These are phyloP conservation scores for Drosophila prolongata DNA, from an alignment of 2,888 invertebrate species.

Conservation along the genomic window DNA sequence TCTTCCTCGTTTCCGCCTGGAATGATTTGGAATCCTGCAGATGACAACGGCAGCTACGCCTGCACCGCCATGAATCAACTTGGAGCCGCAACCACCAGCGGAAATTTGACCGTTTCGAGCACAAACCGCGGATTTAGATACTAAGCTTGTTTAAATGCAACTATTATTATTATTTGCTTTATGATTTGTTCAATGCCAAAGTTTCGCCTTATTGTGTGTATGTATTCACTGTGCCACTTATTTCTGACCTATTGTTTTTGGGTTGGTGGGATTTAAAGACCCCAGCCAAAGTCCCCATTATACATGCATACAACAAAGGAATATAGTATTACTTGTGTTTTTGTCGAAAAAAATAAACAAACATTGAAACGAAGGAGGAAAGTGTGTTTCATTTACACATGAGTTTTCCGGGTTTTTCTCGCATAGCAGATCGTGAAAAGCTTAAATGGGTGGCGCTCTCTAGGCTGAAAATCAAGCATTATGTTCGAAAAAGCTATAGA, in stretches of 20 bases:
- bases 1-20: conserved; percentile 20
- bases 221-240: conserved; percentile 33
- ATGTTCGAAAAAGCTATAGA: conserved; percentile 62
- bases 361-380: conserved; percentile 41
- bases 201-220: conserved; percentile 58
- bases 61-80: conserved; percentile 90
- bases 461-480: conserved; percentile 12
- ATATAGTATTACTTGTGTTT: conserved; percentile 83
- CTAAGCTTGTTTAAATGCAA: conserved; percentile 47
- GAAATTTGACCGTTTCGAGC: conserved; percentile 89
- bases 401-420: conserved; percentile 2
- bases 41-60: conserved; percentile 91
- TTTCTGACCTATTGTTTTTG: conserved; percentile 37
- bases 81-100: conserved; percentile 88
- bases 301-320: conserved; percentile 45
- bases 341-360: conserved; percentile 72
- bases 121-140: conserved; percentile 86
- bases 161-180: conserved; percentile 44
- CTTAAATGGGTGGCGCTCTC: conserved; percentile 47
- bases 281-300: conserved; percentile 4
- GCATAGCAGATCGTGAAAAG: conserved; percentile 7
- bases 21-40: conserved; percentile 84
- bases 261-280: conserved; percentile 11
- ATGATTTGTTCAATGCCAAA: conserved; percentile 74
- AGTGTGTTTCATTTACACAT: not conserved